Evolutionary conservation across 2,888 invertebrate genomes (phyloP).

Genomic region (Leptinotarsa peninsularis): DNA sequence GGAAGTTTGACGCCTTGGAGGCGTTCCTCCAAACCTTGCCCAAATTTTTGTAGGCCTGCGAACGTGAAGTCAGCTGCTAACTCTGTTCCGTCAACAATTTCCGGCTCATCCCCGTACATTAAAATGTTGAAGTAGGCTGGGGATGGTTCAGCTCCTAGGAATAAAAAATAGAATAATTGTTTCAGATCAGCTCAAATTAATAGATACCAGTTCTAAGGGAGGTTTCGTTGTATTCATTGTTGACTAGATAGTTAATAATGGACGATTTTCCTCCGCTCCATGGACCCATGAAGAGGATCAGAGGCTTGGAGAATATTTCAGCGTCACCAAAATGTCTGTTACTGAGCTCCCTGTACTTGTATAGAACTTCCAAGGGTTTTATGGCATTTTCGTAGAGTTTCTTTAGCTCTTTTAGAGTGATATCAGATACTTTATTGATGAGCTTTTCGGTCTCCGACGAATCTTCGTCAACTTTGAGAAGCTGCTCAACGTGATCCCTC

Average conservation of each 20-base stretch:
- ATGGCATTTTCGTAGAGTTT: constrained; percentile 87
- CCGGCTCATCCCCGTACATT: constrained; percentile 88
- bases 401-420: constrained; percentile 86
- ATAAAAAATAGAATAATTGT: constrained; percentile 32
- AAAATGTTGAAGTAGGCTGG: constrained; percentile 93
- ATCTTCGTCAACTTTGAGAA: constrained; percentile 84
- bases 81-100: constrained; percentile 91
- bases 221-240: constrained; percentile 85
- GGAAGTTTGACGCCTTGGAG: constrained; percentile 85
- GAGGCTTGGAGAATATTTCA: constrained; percentile 93
- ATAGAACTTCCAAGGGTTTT: constrained; percentile 89
- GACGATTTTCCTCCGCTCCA: constrained; percentile 97
- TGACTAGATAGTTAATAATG: constrained; percentile 91
- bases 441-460: constrained; percentile 78
- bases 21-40: constrained; percentile 91
- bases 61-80: constrained; percentile 96
- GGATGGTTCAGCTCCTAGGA: constrained; percentile 89
- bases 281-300: constrained; percentile 94
- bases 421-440: constrained; percentile 79
- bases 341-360: constrained; percentile 92
- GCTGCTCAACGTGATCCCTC: constrained; percentile 82
- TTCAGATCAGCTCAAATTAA: constrained; percentile 10
- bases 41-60: constrained; percentile 93
- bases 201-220: constrained; percentile 85
- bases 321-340: constrained; percentile 93